Percentiles rank a stretch among this genome's conserved stretches.
Conservation (phyloP, 2,797 vertebrate species). For the Ctenopoma multispine region DNA sequence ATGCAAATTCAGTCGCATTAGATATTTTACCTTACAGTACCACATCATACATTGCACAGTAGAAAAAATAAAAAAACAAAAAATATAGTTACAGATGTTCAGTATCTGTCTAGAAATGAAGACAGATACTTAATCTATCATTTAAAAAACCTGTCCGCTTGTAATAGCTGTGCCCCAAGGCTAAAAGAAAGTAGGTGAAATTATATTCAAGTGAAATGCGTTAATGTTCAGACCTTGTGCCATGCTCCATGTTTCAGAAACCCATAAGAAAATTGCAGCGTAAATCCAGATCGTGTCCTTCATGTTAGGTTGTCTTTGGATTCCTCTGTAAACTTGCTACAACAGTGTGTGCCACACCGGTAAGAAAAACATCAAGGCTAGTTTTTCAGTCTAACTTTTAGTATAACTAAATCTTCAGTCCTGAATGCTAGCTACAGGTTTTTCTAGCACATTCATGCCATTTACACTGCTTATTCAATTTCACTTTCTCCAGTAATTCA, state of each 20-base stretch:
- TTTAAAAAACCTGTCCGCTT: not conserved
- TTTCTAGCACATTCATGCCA: not conserved
- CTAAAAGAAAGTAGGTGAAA: not conserved
- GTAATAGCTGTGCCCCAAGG: not conserved
- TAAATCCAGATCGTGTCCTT: constrained; percentile 52
- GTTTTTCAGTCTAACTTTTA: not conserved
- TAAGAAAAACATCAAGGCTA: constrained; percentile 10
- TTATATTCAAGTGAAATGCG: not conserved
- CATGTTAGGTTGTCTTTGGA: constrained; percentile 30
- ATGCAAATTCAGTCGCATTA: not conserved
- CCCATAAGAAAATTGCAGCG: constrained; percentile 31
- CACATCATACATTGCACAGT: not conserved
- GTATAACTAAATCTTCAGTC: not conserved
- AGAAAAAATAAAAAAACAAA: not conserved
- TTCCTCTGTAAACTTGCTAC: constrained; percentile 23
- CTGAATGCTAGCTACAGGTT: constrained; percentile 6
- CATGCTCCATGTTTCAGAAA: constrained; percentile 36
- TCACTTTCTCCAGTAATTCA: constrained; percentile 8
- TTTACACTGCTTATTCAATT: not conserved
- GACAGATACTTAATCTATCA: not conserved
- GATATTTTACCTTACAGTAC: not conserved
- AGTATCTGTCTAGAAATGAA: not conserved
- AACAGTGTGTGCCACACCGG: not conserved
- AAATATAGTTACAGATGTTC: not conserved
- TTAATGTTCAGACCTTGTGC: constrained; percentile 69